Evolutionary conservation across 2,888 invertebrate genomes (phyloP).

Genomic region (Apodemia hepburni): DNA sequence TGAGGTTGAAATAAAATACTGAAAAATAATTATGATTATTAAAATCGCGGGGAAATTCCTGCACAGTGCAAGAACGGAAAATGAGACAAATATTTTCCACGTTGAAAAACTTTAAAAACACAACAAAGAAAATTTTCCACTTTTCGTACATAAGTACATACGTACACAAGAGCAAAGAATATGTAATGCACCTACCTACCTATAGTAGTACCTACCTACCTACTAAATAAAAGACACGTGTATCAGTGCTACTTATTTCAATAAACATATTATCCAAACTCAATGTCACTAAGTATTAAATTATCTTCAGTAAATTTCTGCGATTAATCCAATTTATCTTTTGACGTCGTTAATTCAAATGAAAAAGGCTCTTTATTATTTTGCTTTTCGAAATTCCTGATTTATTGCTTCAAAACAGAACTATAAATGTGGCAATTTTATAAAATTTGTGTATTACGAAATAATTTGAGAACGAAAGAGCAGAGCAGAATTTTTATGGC

Average conservation of each 20-base stretch:
- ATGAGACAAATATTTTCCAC: no score
- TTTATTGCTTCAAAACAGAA: constrained; percentile 1
- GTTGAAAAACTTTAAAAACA: no score
- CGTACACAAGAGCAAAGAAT: no score
- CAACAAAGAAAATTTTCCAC: no score
- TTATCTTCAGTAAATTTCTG: neutral
- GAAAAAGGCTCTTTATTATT: constrained; percentile 2
- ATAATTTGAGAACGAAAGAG: neutral
- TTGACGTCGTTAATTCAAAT: neutral
- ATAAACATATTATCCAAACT: neutral
- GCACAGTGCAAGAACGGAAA: no score
- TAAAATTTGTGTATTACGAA: neutral
- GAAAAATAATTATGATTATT: no score
- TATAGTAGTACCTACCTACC: no score
- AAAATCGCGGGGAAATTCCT: no score
- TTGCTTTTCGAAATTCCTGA: neutral
- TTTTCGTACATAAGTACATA: no score
- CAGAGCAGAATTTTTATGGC: no score
- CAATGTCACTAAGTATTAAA: neutral
- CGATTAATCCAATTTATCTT: neutral
- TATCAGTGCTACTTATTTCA: neutral
- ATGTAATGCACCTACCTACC: no score
- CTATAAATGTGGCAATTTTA: neutral
- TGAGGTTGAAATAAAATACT: no score
- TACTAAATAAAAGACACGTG: neutral